Evolutionary conservation across 2,113 vertebrate species (phyloP).

Genomic region (Bos javanicus): DNA sequence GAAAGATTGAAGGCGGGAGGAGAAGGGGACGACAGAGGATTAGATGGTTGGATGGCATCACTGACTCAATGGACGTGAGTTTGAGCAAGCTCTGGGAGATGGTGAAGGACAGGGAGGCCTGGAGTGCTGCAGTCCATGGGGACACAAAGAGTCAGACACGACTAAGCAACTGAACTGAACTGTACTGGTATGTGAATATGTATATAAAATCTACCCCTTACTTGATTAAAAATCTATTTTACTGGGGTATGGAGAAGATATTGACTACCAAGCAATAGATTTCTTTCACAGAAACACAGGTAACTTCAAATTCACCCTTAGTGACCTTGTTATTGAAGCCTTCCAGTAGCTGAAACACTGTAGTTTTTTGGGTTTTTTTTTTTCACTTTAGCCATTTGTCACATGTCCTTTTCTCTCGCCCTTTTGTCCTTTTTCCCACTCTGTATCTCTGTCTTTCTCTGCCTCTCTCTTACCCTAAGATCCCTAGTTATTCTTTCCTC

Average conservation of each 20-base stretch:
- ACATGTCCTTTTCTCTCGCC: neutral
- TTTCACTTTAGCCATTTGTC: too few species aligned
- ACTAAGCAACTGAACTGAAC: neutral
- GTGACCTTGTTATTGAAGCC: neutral
- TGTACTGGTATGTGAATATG: neutral
- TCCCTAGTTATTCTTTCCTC: neutral
- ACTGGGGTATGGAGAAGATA: neutral
- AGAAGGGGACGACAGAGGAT: neutral
- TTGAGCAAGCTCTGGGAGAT: neutral
- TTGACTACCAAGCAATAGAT: neutral
- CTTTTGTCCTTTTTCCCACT: neutral
- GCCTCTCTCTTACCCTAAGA: neutral
- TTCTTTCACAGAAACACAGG: neutral
- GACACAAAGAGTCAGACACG: neutral
- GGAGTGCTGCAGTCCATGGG: neutral
- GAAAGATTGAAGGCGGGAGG: neutral
- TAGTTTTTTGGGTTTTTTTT: too few species aligned
- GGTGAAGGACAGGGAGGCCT: neutral
- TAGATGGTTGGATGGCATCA: neutral
- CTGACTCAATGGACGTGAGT: neutral
- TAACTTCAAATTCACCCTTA: neutral
- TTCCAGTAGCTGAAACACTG: neutral
- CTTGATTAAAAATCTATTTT: neutral
- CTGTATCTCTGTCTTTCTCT: neutral
- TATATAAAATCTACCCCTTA: neutral